A percentile compares a stretch with the other conserved stretches of the same genome.
Conservation (phyloP, 2,888 invertebrate species). For the Dicycla oo region DNA sequence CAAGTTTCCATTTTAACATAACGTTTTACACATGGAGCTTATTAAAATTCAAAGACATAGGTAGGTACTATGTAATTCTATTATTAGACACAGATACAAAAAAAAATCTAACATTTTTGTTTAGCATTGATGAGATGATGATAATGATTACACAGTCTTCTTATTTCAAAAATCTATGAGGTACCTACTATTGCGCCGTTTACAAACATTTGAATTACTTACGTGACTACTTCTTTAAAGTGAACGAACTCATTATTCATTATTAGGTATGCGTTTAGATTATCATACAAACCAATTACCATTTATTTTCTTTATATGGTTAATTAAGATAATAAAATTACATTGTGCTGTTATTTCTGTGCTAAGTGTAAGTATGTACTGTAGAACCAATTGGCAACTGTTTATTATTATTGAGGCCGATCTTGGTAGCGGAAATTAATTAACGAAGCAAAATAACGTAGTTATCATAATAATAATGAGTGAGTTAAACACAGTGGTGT, state of each 20-base stretch:
- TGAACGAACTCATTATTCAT: conserved; percentile 74
- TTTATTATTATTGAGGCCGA: conserved; percentile 1
- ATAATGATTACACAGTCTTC: not conserved
- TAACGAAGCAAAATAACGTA: conserved; percentile 13
- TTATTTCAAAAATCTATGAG: conserved; percentile 8
- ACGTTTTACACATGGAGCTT: not conserved
- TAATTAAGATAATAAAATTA: conserved; percentile 47
- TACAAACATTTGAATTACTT: conserved; percentile 20
- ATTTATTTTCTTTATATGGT: conserved; percentile 30
- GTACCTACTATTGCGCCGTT: not conserved
- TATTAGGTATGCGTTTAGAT: conserved; percentile 38
- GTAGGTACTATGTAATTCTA: conserved; percentile 5
- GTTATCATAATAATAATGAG: not conserved
- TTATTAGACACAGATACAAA: not conserved
- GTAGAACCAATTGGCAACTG: no score
- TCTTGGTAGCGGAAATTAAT: conserved; percentile 27
- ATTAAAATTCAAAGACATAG: conserved; percentile 7
- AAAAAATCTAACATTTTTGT: not conserved
- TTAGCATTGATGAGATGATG: not conserved
- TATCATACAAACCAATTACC: conserved; percentile 28
- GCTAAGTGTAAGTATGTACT: not conserved
- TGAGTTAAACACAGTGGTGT: not conserved
- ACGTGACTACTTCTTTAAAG: conserved; percentile 38
- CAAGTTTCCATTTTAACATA: conserved; percentile 7
- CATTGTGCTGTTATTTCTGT: conserved; percentile 29